Base-by-base conservation (phyloP, 2,113 vertebrate species). In the Heptranchias perlo region DNA sequence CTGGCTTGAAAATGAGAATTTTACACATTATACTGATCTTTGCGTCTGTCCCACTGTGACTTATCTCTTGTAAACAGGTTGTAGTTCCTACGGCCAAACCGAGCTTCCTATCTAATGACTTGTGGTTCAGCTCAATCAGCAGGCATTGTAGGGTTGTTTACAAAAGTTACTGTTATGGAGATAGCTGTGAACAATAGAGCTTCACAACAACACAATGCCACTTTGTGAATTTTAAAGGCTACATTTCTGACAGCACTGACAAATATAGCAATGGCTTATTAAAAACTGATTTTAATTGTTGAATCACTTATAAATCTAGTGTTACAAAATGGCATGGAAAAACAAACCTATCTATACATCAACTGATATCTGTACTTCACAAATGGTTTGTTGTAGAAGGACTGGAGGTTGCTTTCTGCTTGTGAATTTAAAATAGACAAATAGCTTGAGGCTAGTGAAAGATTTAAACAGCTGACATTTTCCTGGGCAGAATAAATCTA, bases 81-180 rank as follows among this genome's bases (percentile, higher is more conserved):
- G n/a, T n/a, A 23, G 16, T 35, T 93, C 54, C 93, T 58, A 49
- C 49, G 93, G 18, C 58, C 44, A 62, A 23, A 39, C n/a, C 35
- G 84, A 93, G 35, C 62, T 49, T 67, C 64, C n/a, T 47, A 49
- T 95, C 44, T 13, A 67, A 67, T 95, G 44, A 69, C 25, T 89
- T 89, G 86, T 95, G 93, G 93, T 67, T 69, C 11, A 49, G 93
- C 39, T 67, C 93, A 67, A 95, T 95, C 39, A 69, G 13, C 23
- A 69, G 23, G 21, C 64, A 95, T 65, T 69, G 64, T 95, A 28
- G 16, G 23, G 35, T 14, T 64, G 39, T 94, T 94, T 65, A 67
- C 62, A 44, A 65, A 47, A 44, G 92, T 47, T 94, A 28, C n/a
- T 67, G n/a, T 44, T n/a, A 4, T 52, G n/a, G 92, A 67, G 58